phyloP scores from a whole-genome alignment of 2,888 invertebrate genomes.

The Tanytarsus gracilentus region DNA sequence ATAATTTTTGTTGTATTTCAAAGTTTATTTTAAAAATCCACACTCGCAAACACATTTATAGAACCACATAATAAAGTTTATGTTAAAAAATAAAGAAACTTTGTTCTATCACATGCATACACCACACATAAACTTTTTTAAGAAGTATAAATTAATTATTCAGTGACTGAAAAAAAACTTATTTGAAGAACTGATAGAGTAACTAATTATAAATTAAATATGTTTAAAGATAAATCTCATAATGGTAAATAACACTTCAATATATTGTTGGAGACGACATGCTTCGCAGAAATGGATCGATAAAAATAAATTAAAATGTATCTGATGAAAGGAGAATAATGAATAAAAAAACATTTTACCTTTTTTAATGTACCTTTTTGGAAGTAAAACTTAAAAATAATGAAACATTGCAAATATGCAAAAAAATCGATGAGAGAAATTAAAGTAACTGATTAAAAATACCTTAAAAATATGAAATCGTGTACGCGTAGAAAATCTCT shows the following conservation, averaged over 20 bases:
- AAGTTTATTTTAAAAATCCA: not conserved
- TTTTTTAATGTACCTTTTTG: slow-evolving; percentile 28
- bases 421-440: slow-evolving; percentile 12
- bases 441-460: slow-evolving; percentile 16
- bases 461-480: not conserved
- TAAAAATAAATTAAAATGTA: not conserved
- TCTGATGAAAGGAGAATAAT: not conserved
- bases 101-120: not conserved
- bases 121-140: not conserved
- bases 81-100: not conserved
- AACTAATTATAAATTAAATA: not conserved
- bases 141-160: not conserved
- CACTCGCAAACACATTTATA: not conserved
- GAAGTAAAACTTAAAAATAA: not conserved
- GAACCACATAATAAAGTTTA: not conserved
- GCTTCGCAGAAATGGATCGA: not conserved
- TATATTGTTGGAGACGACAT: not conserved
- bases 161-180: not conserved
- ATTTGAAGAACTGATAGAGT: slow-evolving; percentile 4
- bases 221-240: not conserved
- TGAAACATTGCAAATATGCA: slow-evolving; percentile 8
- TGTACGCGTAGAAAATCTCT: not conserved
- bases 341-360: slow-evolving; percentile 22
- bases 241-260: not conserved
- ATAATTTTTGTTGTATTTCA: not conserved